Conservation (phyloP, 2,113 vertebrate genomes). For the human region GRCh38 chr9:81478501-81479000, state of each 20-base stretch:
- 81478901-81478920: not conserved
- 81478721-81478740: not conserved
- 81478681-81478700: not conserved
- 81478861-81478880: not conserved
- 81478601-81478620: not conserved
- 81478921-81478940: not conserved
- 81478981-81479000: slow-evolving; percentile 2
- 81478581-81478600: not conserved
- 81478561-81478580: not conserved
- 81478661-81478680: not conserved
- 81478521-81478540: not conserved
- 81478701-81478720: not conserved
- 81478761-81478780: not conserved
- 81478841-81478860: not conserved
- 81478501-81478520: not conserved
- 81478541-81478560: not conserved
- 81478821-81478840: not conserved
- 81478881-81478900: not conserved
- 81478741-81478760: not conserved
- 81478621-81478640: not conserved
- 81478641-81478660: not conserved
- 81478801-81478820: not conserved
- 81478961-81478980: not conserved
- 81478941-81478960: not conserved
- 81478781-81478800: not conserved